Conservation (phyloP, 2,888 invertebrate species). For the Archips xylosteana region DNA sequence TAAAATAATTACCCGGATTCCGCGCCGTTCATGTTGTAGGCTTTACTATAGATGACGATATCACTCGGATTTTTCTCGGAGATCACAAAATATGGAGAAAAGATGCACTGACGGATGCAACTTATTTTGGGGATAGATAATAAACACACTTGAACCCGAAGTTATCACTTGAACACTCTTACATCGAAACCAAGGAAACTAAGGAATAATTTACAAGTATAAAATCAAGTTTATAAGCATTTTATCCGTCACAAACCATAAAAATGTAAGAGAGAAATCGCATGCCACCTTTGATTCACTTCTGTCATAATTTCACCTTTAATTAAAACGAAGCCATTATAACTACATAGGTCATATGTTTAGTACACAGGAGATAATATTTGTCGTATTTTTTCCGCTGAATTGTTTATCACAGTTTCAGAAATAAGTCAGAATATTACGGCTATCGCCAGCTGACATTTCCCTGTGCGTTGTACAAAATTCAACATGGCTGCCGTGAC, state of each 20-base stretch:
- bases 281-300: conserved; percentile 77
- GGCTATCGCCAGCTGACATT: conserved; percentile 84
- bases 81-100: conserved; percentile 60
- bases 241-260: conserved; percentile 82
- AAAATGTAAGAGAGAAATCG: conserved; percentile 82
- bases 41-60: conserved; percentile 51
- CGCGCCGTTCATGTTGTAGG: conserved; percentile 89
- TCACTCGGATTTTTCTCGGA: conserved; percentile 56
- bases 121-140: conserved; percentile 37
- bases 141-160: conserved; percentile 61
- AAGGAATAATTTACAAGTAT: conserved; percentile 67
- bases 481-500: conserved; percentile 84
- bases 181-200: conserved; percentile 71
- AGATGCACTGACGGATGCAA: conserved; percentile 61
- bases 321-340: conserved; percentile 55
- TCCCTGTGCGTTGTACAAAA: conserved; percentile 84
- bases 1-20: conserved; percentile 89
- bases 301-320: conserved; percentile 77
- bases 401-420: conserved; percentile 68
- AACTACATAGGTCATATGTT: conserved; percentile 46
- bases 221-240: conserved; percentile 68
- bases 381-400: conserved; percentile 56
- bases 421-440: conserved; percentile 68
- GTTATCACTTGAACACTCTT: conserved; percentile 70
- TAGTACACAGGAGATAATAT: conserved; percentile 48